Evolutionary conservation across 2,888 invertebrate species (phyloP).

Genomic region (Hydroisotoma schaefferi): DNA sequence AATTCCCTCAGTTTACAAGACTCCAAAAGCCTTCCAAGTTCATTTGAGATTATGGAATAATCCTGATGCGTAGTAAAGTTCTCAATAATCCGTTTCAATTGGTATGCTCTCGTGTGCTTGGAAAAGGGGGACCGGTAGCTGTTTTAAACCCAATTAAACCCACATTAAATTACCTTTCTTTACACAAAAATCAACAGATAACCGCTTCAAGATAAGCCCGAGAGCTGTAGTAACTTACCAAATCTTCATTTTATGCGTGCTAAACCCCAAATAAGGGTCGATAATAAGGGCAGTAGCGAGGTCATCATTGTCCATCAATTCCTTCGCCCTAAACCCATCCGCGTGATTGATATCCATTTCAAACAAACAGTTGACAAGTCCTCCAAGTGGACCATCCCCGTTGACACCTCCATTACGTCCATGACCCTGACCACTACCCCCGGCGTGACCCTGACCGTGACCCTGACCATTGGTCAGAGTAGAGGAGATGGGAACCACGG

Average conservation of each 20-base stretch:
- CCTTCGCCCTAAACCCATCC: constrained; percentile 67
- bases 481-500: too few species aligned
- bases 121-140: constrained; percentile 69
- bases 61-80: constrained; percentile 83
- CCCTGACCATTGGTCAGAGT: too few species aligned
- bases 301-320: constrained; percentile 96
- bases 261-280: constrained; percentile 92
- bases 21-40: constrained; percentile 58
- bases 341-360: background rate
- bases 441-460: too few species aligned
- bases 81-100: constrained; percentile 74
- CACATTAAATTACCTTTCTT: too few species aligned
- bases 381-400: background rate
- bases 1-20: constrained; percentile 2
- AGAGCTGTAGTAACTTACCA: constrained; percentile 57
- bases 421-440: too few species aligned
- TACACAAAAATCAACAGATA: too few species aligned
- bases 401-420: too few species aligned
- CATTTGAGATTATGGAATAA: constrained; percentile 82
- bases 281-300: constrained; percentile 90
- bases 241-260: constrained; percentile 96
- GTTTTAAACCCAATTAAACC: constrained; percentile 20
- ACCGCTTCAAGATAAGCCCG: background rate
- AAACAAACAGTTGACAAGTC: background rate
- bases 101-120: background rate